Base-by-base conservation (phyloP, 2,113 vertebrate genomes). In the Ptychochromis oligacanthus region DNA sequence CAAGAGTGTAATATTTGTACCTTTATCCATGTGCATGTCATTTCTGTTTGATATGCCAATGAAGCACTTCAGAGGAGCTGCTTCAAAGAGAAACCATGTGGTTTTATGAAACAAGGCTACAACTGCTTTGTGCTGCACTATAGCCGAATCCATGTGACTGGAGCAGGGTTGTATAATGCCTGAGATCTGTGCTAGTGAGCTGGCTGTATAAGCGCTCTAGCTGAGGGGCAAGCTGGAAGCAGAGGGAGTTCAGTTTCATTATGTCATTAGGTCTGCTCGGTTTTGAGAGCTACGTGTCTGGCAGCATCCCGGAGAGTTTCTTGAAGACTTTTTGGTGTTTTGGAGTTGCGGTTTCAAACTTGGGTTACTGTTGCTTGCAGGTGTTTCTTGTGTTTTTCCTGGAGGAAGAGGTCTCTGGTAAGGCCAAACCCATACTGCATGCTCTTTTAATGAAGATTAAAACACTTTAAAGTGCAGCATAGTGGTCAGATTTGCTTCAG, bases 81-180 rank as follows among this genome's bases (percentile, higher is more conserved):
- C 62, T 24, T 77, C 2, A 34, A 57, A 72, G 43, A 54, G 11
- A 60, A 80, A 64, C 62, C 88, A 67, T 91, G 88, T 81, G 81
- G 58, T 78, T 93, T 94, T 89, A 88, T 92, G 87, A 92, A 93
- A 92, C 78, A 82, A 22, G 81, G 80, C 89, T 81, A 49, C 46
- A 17, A 18, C 28, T 64, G 80, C 79, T 79, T 54, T 55, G 65
- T 78, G 81, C 77, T 65, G 81, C 84, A 49, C 86, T 80, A 9
- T 34, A 77, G 77, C 79, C 55, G 54, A 54, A 86, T 91, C 91
- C 92, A 92, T 93, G 92, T 92, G 92, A 92, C 90, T 62, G 87
- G 85, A 84, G 85, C 87, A 67, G 78, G 58, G 79, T 93, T 95
- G 93, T 93, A 87, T 94, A 94, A 94, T 87, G 84, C 77, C 40